These are phyloP conservation scores for Drosophila borealis DNA, from an alignment of 2,888 invertebrate genomes.

Conservation along the genomic window DNA sequence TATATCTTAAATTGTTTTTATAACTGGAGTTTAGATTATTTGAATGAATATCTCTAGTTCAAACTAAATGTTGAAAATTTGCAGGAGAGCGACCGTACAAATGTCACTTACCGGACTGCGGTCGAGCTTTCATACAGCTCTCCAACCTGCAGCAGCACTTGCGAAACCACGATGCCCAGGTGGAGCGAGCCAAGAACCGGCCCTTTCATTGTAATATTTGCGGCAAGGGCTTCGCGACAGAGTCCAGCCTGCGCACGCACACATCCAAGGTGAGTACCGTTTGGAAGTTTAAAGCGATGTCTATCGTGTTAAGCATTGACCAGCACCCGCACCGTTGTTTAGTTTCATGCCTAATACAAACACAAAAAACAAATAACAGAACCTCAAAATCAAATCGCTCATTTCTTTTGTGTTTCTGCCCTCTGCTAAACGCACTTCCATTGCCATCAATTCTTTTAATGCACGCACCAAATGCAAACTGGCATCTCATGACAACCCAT, in stretches of 20 bases:
- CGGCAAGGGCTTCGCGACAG: slow-evolving; percentile 98
- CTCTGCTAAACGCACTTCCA: slow-evolving; percentile 10
- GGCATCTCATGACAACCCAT: slow-evolving; percentile 32
- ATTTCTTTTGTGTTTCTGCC: slow-evolving; percentile 18
- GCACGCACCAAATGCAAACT: slow-evolving; percentile 26
- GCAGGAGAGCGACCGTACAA: slow-evolving; percentile 97
- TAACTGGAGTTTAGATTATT: not conserved
- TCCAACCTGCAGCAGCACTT: slow-evolving; percentile 98
- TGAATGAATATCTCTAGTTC: not conserved
- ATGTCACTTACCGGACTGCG: slow-evolving; percentile 97
- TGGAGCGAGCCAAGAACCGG: slow-evolving; percentile 96
- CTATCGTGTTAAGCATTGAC: not conserved
- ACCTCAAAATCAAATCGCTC: not conserved
- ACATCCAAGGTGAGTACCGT: slow-evolving; percentile 95
- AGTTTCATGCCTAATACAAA: slow-evolving; percentile 1
- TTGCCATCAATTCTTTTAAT: slow-evolving; percentile 18
- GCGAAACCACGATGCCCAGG: slow-evolving; percentile 97
- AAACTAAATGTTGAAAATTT: slow-evolving; percentile 35
- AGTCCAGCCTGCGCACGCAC: slow-evolving; percentile 97
- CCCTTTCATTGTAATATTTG: slow-evolving; percentile 98
- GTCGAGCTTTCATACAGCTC: slow-evolving; percentile 97
- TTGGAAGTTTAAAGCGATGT: too few relatives aligned
- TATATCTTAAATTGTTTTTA: not conserved
- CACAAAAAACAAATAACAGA: not conserved
- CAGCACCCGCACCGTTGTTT: too few relatives aligned